Conservation (phyloP, 2,888 invertebrate species). For the Ceriagrion tenellum region DNA sequence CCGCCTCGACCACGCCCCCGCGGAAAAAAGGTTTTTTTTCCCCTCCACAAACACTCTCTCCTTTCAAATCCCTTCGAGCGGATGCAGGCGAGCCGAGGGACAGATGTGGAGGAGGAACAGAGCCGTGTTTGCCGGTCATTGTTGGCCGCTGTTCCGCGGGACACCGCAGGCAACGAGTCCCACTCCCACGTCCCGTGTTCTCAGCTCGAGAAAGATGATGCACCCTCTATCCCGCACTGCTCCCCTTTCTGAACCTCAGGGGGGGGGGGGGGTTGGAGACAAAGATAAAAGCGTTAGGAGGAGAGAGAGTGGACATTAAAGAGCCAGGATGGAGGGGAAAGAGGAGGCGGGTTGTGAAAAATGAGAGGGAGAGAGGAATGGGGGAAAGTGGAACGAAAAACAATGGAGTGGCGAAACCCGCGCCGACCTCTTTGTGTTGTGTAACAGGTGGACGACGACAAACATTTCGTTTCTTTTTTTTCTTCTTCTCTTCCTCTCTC, state of each 20-base stretch:
- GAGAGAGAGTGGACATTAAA: background rate
- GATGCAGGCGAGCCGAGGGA: background rate
- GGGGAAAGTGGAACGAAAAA: constrained; percentile 10
- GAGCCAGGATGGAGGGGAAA: background rate
- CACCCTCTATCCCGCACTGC: background rate
- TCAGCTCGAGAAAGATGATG: background rate
- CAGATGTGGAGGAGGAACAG: too few relatives aligned
- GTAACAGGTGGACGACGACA: constrained; percentile 59
- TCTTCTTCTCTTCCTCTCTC: background rate
- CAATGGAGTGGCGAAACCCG: constrained; percentile 31
- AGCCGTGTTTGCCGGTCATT: background rate
- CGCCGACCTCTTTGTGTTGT: constrained; percentile 19
- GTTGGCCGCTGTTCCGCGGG: background rate
- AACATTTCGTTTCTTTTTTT: background rate
- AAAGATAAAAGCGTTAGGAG: background rate
- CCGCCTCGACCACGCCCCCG: too few relatives aligned
- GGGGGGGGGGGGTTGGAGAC: background rate
- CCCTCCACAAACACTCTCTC: background rate
- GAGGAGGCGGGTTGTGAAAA: background rate
- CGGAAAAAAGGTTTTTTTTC: background rate
- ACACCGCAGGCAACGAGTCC: background rate
- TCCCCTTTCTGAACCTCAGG: background rate
- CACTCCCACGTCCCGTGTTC: background rate
- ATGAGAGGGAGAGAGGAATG: background rate
- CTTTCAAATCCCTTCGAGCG: background rate